These are phyloP conservation scores for Huso huso DNA, from an alignment of 2,797 vertebrate genomes.

Conservation along the genomic window DNA sequence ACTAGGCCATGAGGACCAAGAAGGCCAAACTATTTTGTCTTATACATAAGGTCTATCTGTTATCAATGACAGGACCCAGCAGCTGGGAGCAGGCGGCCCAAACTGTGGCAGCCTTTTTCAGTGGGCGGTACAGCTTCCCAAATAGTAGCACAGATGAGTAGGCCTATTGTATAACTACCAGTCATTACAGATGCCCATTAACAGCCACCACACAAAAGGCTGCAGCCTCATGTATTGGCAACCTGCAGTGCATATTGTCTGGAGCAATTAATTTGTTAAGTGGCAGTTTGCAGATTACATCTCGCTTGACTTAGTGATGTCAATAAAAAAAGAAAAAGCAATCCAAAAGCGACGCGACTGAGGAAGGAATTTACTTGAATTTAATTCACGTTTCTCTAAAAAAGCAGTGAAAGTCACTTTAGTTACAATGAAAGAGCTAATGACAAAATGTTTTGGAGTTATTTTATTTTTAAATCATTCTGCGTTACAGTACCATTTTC, in stretches of 20 bases:
- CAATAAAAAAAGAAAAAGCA: constrained; percentile 20
- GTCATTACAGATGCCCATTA: constrained; percentile 65
- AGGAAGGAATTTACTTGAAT: too few relatives aligned
- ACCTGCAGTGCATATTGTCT: constrained; percentile 51
- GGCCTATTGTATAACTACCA: constrained; percentile 60
- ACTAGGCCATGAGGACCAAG: constrained; percentile 41
- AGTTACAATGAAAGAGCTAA: too few relatives aligned
- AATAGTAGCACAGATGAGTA: constrained; percentile 66
- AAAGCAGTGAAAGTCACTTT: too few relatives aligned
- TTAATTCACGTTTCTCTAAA: too few relatives aligned
- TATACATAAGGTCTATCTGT: constrained; percentile 51
- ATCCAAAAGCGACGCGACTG: too few relatives aligned
- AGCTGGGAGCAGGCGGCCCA: constrained; percentile 52
- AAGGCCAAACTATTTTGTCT: constrained; percentile 53
- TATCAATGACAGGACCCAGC: constrained; percentile 49
- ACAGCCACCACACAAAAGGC: constrained; percentile 44
- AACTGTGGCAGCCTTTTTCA: constrained; percentile 54
- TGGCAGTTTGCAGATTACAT: constrained; percentile 47
- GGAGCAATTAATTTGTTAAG: constrained; percentile 55
- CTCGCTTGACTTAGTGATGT: constrained; percentile 28
- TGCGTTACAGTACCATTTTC: too few relatives aligned
- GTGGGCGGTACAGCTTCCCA: constrained; percentile 53
- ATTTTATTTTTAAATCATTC: too few relatives aligned
- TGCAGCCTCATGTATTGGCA: constrained; percentile 27
- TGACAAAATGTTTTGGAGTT: too few relatives aligned